These are phyloP conservation scores for Pseudomyrmex pallidus DNA, from an alignment of 1,140 invertebrate species.

Conservation along the genomic window DNA sequence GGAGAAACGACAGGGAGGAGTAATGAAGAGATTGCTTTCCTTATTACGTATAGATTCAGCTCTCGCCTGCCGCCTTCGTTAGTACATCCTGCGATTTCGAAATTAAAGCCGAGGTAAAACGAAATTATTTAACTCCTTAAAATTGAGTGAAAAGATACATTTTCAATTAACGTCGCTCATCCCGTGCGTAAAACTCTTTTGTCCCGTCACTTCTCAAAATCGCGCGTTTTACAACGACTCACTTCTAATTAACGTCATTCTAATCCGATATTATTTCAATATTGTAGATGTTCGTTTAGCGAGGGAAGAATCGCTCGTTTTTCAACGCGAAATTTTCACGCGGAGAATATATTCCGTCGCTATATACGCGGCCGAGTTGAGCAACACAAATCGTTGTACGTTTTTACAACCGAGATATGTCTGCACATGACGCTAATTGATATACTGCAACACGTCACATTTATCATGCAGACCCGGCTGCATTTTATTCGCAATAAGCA, in stretches of 20 bases:
- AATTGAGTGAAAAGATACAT: too few relatives aligned
- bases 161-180: background rate
- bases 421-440: slow-evolving; percentile 46
- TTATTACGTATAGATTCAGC: slow-evolving; percentile 65
- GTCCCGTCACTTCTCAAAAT: too few relatives aligned
- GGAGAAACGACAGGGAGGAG: slow-evolving; percentile 10
- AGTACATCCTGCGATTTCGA: slow-evolving; percentile 13
- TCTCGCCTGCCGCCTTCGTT: slow-evolving; percentile 14
- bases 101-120: slow-evolving; percentile 27
- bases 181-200: background rate
- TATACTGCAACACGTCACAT: slow-evolving; percentile 35
- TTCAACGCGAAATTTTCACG: slow-evolving; percentile 5
- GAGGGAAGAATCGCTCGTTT: background rate
- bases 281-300: background rate
- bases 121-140: background rate
- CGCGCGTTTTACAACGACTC: too few relatives aligned
- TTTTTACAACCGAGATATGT: slow-evolving; percentile 29
- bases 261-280: background rate
- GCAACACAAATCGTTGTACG: slow-evolving; percentile 30
- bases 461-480: slow-evolving; percentile 3
- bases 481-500: slow-evolving; percentile 33
- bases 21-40: slow-evolving; percentile 72
- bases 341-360: background rate
- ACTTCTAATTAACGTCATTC: background rate
- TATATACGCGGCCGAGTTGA: background rate